Conservation (phyloP, 1,140 invertebrate species). For the Camponotus pennsylvanicus region DNA sequence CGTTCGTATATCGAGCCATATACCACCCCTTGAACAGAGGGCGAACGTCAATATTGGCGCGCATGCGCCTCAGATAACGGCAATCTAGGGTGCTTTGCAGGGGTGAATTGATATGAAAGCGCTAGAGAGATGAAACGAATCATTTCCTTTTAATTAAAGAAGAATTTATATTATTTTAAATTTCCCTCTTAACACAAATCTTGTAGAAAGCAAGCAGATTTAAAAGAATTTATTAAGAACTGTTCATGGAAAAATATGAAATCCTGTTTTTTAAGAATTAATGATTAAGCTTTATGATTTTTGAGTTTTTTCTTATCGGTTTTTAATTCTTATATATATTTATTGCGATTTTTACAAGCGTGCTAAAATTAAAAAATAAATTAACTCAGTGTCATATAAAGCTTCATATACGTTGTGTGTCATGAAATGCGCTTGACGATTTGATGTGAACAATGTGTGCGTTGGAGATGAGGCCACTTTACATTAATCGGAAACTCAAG, state of each 20-base stretch:
- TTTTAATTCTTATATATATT: neutral
- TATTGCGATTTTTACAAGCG: neutral
- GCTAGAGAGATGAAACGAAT: neutral
- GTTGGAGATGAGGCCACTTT: constrained; percentile 67
- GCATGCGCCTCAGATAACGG: constrained; percentile 76
- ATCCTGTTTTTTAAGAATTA: constrained; percentile 6
- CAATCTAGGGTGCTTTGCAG: constrained; percentile 30
- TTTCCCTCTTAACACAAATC: neutral
- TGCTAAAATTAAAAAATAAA: neutral
- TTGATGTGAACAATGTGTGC: constrained; percentile 36
- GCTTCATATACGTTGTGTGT: neutral
- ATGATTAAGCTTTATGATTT: neutral
- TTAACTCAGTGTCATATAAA: neutral
- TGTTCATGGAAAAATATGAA: neutral
- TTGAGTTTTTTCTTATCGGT: neutral
- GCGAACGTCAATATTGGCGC: constrained; percentile 82
- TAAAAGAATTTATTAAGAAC: neutral
- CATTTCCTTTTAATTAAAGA: constrained; percentile 14
- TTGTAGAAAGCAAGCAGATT: constrained; percentile 2
- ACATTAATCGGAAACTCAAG: constrained; percentile 79
- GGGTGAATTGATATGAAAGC: constrained; percentile 9
- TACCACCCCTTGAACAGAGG: constrained; percentile 68
- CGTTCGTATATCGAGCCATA: constrained; percentile 75
- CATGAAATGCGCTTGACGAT: neutral
- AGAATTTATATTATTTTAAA: neutral